Evolutionary conservation across 2,113 vertebrate species (phyloP).

Genomic region (Crotalus viridis): DNA sequence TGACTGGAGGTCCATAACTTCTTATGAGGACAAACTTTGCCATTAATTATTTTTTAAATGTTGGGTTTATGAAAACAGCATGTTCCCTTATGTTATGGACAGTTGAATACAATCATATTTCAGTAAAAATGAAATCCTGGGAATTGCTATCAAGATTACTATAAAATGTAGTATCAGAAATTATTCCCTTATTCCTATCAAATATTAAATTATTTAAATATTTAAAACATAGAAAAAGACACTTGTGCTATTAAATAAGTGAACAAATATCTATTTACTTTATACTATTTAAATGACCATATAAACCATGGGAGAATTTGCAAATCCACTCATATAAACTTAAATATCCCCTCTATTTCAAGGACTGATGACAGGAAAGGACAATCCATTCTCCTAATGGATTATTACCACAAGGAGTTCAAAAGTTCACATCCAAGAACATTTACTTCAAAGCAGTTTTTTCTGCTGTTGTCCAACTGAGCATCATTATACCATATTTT

Average conservation of each 20-base stretch:
- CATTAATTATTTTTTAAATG: neutral
- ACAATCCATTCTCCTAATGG: neutral
- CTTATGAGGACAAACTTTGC: neutral
- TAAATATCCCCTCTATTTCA: no score
- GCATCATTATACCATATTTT: neutral
- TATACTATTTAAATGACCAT: neutral
- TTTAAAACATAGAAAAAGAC: neutral
- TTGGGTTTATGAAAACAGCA: neutral
- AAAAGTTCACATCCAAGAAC: neutral
- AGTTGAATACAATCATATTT: neutral
- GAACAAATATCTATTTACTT: neutral
- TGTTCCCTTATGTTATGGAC: neutral
- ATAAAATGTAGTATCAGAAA: neutral
- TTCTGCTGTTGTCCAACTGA: neutral
- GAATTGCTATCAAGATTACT: neutral
- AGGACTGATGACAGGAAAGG: neutral
- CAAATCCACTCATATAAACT: neutral
- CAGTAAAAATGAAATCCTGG: neutral
- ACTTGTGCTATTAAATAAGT: neutral
- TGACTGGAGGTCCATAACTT: neutral
- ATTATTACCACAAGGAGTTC: neutral
- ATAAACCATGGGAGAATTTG: neutral
- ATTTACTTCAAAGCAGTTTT: neutral
- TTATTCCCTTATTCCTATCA: neutral
- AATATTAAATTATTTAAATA: neutral